Evolutionary conservation across 2,113 vertebrate species (phyloP), one percentile per base, ranked within the genome.

Genomic region (Peromyscus leucopus): DNA sequence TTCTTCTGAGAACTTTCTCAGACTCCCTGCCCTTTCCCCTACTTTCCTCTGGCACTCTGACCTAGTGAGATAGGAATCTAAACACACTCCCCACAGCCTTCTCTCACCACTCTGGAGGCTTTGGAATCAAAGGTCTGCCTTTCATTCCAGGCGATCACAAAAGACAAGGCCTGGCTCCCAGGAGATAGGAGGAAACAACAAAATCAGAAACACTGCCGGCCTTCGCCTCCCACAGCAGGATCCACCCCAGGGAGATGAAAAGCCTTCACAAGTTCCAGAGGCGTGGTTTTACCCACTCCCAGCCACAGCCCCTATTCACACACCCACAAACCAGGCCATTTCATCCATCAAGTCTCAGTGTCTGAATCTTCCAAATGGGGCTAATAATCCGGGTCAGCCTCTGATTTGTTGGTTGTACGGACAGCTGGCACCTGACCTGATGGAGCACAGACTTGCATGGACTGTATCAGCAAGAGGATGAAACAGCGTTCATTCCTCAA

Each of bases 1-100:
- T 61, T 26, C 84, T 95, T 71, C 36, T 19, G 63, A 42, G 80
- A 92, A 2, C 74, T 67, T 24, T 46, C 79, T 57, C 79, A 63
- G 48, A 12, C n/a, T 42, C 13, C 33, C 8, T 36, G 82, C 72
- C 93, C 95, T 97, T 97, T 97, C 89, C 72, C 89, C 83, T 71
- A 59, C 86, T 96, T 97, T 83, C 51, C 79, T 69, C 33, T 3
- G 69, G n/a, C 79, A 31, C 69, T 93, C 69, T 94, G 95, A 59
- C 83, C 87, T 93, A 61, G 61, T 90, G 74, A 87, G 89, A 93
- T 93, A 75, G 74, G 42, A 71, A 96, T 94, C 89, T 82, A 12
- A 42, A 15, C 57, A 76, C 31, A 19, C 69, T 33, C 39, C n/a
- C 48, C 33, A 1, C 2, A 10, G 22, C 46, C 31, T 80, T 93